These are phyloP conservation scores for Sebastolobus altivelis DNA, from an alignment of 2,797 vertebrate genomes.

Conservation along the genomic window DNA sequence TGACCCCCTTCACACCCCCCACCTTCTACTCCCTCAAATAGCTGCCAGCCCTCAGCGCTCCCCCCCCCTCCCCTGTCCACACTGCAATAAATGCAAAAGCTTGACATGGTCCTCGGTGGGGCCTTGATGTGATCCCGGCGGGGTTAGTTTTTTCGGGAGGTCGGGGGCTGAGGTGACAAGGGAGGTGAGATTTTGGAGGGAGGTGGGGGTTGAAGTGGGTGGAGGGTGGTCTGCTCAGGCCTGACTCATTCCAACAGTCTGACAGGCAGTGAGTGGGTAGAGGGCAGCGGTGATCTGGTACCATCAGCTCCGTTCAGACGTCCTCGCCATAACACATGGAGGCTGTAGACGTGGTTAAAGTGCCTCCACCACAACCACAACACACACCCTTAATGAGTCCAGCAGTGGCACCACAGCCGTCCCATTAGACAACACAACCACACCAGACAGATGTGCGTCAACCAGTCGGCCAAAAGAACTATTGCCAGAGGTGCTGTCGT, in stretches of 20 bases:
- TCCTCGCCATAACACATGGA: constrained; percentile 64
- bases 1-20: constrained; percentile 88
- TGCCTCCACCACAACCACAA: constrained; percentile 5
- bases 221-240: constrained; percentile 81
- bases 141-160: constrained; percentile 57
- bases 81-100: constrained; percentile 90
- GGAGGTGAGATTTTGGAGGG: constrained; percentile 64
- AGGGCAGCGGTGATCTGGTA: constrained; percentile 69
- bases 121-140: constrained; percentile 68
- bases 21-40: constrained; percentile 68
- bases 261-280: constrained; percentile 48
- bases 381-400: constrained; percentile 4
- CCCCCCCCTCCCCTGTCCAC: constrained; percentile 72
- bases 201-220: constrained; percentile 24
- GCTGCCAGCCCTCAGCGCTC: constrained; percentile 75
- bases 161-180: constrained; percentile 84
- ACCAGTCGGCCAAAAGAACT: constrained; percentile 72
- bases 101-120: constrained; percentile 85
- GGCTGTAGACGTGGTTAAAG: constrained; percentile 67
- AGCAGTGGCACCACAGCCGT: constrained; percentile 70
- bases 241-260: constrained; percentile 83
- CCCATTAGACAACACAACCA: constrained; percentile 72
- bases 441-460: constrained; percentile 83
- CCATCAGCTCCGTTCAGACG: constrained; percentile 74
- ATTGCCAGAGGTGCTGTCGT: constrained; percentile 72